Conservation (phyloP, 2,113 vertebrate genomes). For the Labeo catla region DNA sequence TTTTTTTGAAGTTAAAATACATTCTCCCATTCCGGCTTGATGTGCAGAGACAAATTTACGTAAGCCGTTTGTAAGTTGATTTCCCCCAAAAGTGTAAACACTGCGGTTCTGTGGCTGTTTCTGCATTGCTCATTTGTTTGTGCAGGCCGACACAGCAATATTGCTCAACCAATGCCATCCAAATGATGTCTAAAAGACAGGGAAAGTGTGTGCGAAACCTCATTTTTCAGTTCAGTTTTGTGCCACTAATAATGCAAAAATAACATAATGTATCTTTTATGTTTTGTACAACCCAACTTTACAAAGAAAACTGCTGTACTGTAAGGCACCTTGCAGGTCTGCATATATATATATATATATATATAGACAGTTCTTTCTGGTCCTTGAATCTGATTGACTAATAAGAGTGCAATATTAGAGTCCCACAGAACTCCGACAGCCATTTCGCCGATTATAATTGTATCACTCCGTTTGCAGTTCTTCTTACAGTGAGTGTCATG, state of each 20-base stretch:
- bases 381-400: too few relatives aligned
- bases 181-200: background rate
- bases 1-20: slow-evolving; percentile 18
- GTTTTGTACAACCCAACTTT: background rate
- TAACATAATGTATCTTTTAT: background rate
- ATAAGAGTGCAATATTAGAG: too few relatives aligned
- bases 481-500: too few relatives aligned
- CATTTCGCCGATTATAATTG: too few relatives aligned
- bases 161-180: slow-evolving; percentile 1
- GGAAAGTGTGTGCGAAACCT: background rate
- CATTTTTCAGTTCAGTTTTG: background rate
- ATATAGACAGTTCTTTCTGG: too few relatives aligned
- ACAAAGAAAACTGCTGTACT: background rate
- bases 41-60: slow-evolving; percentile 4
- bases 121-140: background rate
- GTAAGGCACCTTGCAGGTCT: background rate
- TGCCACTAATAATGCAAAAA: background rate
- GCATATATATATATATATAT: too few relatives aligned
- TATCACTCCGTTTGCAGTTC: too few relatives aligned
- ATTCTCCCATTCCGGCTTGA: background rate
- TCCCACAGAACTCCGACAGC: too few relatives aligned
- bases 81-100: background rate
- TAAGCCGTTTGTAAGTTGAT: background rate
- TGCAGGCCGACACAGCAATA: background rate
- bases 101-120: background rate